Base-by-base conservation (phyloP, 2,888 invertebrate genomes). In the Melitaea athalia region DNA sequence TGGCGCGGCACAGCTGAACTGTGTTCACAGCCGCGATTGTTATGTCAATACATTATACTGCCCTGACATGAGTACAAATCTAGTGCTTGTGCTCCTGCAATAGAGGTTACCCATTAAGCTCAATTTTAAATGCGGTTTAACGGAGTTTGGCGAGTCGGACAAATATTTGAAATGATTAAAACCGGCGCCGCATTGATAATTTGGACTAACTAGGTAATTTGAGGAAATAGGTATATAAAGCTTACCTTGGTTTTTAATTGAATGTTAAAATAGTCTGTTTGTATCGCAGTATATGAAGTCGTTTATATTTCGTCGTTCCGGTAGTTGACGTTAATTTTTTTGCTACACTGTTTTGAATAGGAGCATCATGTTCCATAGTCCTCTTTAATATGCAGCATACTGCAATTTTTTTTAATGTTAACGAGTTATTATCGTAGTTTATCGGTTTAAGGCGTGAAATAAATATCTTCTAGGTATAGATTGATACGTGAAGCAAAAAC, bases 101-200 rank as follows among this genome's bases (percentile, higher is more conserved):
- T 62, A 64, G 11, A 33, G 55, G 7, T 43, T 42, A 57, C 38
- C n/a, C 15, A 15, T 1, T 12, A 4, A 57, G n/a, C 57, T 33
- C 33, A n/a, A 57, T 38, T 17, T 33, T 53, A 53, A 53, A 53
- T 14, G 12, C 31, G n/a, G 38, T 38, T 38, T 57, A 57, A 15
- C 15, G 15, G 38, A 60, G 59, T 14, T 63, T 55, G 55, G 61
- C 49, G 50, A 55, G 61, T 68, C 49, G 50, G 15, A 62, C 61
- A 64, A 68, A 68, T 68, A 68, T 68, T 68, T 68, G 57, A 50
- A 52, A 64, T 61, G 60, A 62, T 68, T 64, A 62, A 62, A 62
- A 62, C 61, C 49, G 61, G 64, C 68, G 68, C 64, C 68, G 57
- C 15, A 24, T 11, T 15, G 64, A 50, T 64, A 61, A 68, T 63